phyloP scores from a whole-genome alignment of 2,888 invertebrate genomes.

The Sinopyrophorus schimmeli region DNA sequence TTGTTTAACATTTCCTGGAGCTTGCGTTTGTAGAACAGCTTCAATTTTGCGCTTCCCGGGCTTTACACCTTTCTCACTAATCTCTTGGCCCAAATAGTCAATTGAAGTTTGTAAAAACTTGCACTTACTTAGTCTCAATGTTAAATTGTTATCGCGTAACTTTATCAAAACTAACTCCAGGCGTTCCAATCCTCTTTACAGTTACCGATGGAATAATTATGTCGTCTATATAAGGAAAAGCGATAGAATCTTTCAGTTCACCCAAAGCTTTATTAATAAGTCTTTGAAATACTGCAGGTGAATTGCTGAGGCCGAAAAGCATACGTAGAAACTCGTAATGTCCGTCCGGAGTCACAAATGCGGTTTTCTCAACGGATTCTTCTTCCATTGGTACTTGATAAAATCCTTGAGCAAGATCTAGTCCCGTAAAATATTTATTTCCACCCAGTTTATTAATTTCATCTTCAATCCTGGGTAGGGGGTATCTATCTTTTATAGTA shows the following conservation, averaged over 20 bases:
- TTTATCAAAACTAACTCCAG: constrained; percentile 23
- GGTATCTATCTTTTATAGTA: constrained; percentile 40
- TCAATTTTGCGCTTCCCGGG: constrained; percentile 26
- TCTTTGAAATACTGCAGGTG: constrained; percentile 41
- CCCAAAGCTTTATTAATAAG: constrained; percentile 38
- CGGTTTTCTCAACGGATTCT: constrained; percentile 41
- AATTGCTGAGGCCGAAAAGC: constrained; percentile 43
- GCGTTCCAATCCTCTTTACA: constrained; percentile 26
- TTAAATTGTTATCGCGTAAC: constrained; percentile 21
- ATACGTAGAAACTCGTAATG: constrained; percentile 41
- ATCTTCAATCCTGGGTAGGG: constrained; percentile 41
- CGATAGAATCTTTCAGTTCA: constrained; percentile 11
- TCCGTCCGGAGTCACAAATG: constrained; percentile 42
- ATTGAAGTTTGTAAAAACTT: constrained; percentile 27
- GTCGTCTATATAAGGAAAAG: constrained; percentile 35
- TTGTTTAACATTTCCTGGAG: constrained; percentile 2
- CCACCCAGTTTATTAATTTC: constrained; percentile 35
- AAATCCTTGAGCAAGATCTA: constrained; percentile 41
- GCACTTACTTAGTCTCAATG: constrained; percentile 32
- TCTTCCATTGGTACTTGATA: constrained; percentile 41
- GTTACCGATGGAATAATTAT: constrained; percentile 33
- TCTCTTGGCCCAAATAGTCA: constrained; percentile 33
- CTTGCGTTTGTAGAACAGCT: not conserved
- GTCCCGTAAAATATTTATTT: constrained; percentile 34
- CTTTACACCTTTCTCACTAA: constrained; percentile 20